Conservation (phyloP, 2,113 vertebrate species). For the Carassius auratus region DNA sequence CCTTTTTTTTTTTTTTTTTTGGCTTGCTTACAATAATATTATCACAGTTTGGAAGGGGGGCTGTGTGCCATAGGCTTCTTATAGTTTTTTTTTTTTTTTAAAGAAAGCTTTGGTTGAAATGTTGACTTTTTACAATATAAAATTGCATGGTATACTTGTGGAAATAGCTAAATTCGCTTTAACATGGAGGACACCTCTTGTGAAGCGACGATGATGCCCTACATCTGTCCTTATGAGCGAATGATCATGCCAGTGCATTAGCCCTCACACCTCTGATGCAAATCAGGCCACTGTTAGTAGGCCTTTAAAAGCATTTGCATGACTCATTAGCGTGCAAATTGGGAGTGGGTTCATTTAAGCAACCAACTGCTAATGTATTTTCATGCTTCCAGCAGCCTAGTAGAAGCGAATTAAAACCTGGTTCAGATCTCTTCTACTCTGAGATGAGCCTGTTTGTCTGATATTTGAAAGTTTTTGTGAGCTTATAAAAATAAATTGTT, state of each 20-base stretch:
- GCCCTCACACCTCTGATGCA: slow-evolving; percentile 21
- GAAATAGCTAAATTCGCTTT: too few relatives aligned
- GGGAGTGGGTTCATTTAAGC: slow-evolving; percentile 43
- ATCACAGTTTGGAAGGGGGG: neutral
- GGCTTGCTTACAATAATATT: neutral
- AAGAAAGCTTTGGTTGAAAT: neutral
- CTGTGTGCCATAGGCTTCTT: neutral
- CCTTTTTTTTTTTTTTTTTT: slow-evolving; percentile 5
- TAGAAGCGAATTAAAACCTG: slow-evolving; percentile 8
- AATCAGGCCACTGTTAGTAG: slow-evolving; percentile 44
- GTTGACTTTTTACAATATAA: neutral
- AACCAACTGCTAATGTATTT: slow-evolving; percentile 26
- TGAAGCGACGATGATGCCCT: too few relatives aligned
- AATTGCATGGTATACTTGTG: neutral
- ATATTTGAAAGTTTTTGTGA: neutral
- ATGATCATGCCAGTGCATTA: slow-evolving; percentile 1
- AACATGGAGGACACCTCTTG: too few relatives aligned
- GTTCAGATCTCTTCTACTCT: neutral
- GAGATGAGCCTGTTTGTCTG: neutral
- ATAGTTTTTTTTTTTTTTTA: neutral
- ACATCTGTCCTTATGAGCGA: neutral
- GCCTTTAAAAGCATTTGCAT: slow-evolving; percentile 48
- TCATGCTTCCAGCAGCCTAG: slow-evolving; percentile 9
- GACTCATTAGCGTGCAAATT: slow-evolving; percentile 53
- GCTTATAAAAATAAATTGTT: slow-evolving; percentile 9